phyloP scores from a whole-genome alignment of 92 coral and sea anemone genomes.

The Chrysogorgia sp. region DNA sequence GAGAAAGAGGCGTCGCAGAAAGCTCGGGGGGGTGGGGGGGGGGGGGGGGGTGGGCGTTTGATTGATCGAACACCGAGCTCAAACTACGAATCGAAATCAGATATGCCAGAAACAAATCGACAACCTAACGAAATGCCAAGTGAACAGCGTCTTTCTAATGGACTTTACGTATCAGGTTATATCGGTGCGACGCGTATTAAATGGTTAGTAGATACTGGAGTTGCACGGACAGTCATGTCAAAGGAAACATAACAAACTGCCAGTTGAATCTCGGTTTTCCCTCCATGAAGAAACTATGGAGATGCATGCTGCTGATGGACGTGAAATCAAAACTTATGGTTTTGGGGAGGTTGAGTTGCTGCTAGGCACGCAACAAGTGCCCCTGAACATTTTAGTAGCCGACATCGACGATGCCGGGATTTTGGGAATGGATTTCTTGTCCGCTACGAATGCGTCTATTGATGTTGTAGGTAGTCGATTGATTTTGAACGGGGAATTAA shows the following conservation, averaged over 20 bases:
- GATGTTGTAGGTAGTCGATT: conserved; percentile 40
- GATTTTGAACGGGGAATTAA: conserved; percentile 34
- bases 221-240: conserved; percentile 55
- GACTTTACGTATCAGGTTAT: conserved; percentile 49
- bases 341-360: conserved; percentile 11
- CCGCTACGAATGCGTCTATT: conserved; percentile 33
- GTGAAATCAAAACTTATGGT: conserved; percentile 37
- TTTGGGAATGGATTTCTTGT: conserved; percentile 60
- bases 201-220: conserved; percentile 57
- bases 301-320: conserved; percentile 44
- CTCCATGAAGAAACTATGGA: background rate
- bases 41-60: no score
- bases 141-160: conserved; percentile 1
- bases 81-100: background rate
- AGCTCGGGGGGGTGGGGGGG: conserved; percentile 55
- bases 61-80: conserved; percentile 15
- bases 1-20: conserved; percentile 33
- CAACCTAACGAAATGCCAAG: background rate
- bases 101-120: background rate
- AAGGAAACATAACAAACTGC: conserved; percentile 30
- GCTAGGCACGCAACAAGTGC: conserved; percentile 40
- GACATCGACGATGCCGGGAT: conserved; percentile 59
- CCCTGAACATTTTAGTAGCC: conserved; percentile 34
- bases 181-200: conserved; percentile 39
- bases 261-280: conserved; percentile 9